Base-by-base conservation (phyloP, 2,888 invertebrate species). In the Epinotia nisella region DNA sequence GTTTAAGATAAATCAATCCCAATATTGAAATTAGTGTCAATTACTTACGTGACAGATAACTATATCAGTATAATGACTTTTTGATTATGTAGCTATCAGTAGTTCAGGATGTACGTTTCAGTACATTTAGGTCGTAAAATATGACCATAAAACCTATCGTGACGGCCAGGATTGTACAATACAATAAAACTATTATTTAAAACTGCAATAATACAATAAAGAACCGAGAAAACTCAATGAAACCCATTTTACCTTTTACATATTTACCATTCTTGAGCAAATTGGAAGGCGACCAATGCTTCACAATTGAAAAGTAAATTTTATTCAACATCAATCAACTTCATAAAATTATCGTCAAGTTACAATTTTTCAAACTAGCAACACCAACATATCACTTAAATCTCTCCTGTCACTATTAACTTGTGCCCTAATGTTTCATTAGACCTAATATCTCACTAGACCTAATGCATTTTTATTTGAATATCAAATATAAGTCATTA, bases 21-120 rank as follows among this genome's bases (percentile, higher is more conserved):
- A 62, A 62, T 35, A 15, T n/a, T n/a, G n/a, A 62, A 62, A 62
- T 62, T 24, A 24, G n/a, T 49, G 39, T 10, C 17, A 35, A 7
- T 10, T n/a, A n/a, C n/a, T 9, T 51, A 35, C 19, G 53, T 51
- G 3, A 64, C 35, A 51, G 1, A 35, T 15, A 9, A 58, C 24
- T 29, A 58, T 35, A 58, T 58, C 58, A 58, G 35, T 58, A 58
- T n/a, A 49, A 49, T 49, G 49, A 49, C 49, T 13, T 7, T 49
- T 49, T 49, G 5, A 49, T n/a, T 49, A n/a, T 15, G 3, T 45
- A n/a, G 49, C 60, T 60, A 19, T 41, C 29, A 58, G 29, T 24
- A 24, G 21, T 24, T n/a, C n/a, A n/a, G n/a, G n/a, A n/a, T n/a
- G n/a, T n/a, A 24, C 21, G 21, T 24, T n/a, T n/a, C n/a, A 24